These are phyloP conservation scores for Cephus spinipes DNA, from an alignment of 2,888 invertebrate species.

Conservation along the genomic window DNA sequence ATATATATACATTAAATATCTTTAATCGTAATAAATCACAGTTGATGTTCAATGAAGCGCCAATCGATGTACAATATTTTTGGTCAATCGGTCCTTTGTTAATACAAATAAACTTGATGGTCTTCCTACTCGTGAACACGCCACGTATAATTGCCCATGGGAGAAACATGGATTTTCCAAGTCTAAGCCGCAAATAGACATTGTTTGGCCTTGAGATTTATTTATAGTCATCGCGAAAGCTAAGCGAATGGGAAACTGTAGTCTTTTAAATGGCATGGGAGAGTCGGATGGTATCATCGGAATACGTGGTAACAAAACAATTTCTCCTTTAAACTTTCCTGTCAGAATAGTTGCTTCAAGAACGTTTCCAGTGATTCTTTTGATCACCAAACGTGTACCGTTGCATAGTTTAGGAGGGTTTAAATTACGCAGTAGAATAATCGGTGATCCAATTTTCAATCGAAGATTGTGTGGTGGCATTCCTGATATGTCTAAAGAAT, in stretches of 20 bases:
- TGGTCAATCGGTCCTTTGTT: slow-evolving; percentile 19
- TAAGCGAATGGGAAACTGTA: slow-evolving; percentile 22
- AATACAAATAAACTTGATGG: slow-evolving; percentile 22
- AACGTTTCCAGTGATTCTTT: slow-evolving; percentile 41
- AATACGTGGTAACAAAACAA: slow-evolving; percentile 27
- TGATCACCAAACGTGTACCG: slow-evolving; percentile 38
- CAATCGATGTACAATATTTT: slow-evolving; percentile 27
- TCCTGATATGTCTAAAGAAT: slow-evolving; percentile 43
- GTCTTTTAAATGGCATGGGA: slow-evolving; percentile 25
- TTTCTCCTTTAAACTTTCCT: slow-evolving; percentile 23
- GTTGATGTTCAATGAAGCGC: background rate
- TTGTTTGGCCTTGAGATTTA: slow-evolving; percentile 33
- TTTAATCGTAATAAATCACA: too few relatives aligned
- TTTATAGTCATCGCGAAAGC: slow-evolving; percentile 30
- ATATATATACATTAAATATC: too few relatives aligned
- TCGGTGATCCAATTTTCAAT: slow-evolving; percentile 41
- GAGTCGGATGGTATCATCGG: slow-evolving; percentile 24
- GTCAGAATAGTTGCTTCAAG: slow-evolving; percentile 44
- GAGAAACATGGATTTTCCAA: slow-evolving; percentile 27
- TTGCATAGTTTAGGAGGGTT: slow-evolving; percentile 49
- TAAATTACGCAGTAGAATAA: slow-evolving; percentile 47
- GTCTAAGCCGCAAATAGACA: slow-evolving; percentile 27
- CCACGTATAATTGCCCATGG: slow-evolving; percentile 29
- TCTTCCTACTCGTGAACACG: slow-evolving; percentile 26
- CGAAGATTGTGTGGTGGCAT: slow-evolving; percentile 40